phyloP scores from a whole-genome alignment of 2,888 invertebrate genomes.

The Philereme transversata region DNA sequence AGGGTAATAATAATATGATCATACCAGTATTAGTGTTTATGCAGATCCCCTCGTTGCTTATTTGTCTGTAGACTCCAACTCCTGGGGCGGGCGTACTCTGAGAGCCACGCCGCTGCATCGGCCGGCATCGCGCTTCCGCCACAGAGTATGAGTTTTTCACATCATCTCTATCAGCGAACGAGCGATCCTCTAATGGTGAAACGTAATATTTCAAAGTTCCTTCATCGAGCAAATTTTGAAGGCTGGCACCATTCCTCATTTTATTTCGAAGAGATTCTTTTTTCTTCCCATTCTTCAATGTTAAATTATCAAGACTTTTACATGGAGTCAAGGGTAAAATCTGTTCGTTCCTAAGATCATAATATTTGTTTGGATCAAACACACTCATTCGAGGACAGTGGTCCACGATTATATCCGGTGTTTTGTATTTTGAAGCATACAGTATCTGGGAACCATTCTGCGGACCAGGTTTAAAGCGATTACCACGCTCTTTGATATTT shows the following conservation, averaged over 20 bases:
- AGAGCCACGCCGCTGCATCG: slow-evolving; percentile 57
- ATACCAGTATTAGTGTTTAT: slow-evolving; percentile 57
- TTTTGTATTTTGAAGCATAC: slow-evolving; percentile 53
- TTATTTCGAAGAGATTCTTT: slow-evolving; percentile 51
- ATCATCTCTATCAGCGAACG: slow-evolving; percentile 51
- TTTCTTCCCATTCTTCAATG: slow-evolving; percentile 56
- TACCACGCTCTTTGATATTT: slow-evolving; percentile 69
- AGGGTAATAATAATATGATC: slow-evolving; percentile 14
- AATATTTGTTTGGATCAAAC: slow-evolving; percentile 68
- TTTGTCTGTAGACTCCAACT: slow-evolving; percentile 72
- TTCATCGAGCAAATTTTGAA: slow-evolving; percentile 71
- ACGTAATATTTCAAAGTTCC: slow-evolving; percentile 66
- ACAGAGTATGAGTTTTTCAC: slow-evolving; percentile 72
- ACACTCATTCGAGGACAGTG: slow-evolving; percentile 71
- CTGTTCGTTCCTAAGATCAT: slow-evolving; percentile 73
- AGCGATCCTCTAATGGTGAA: slow-evolving; percentile 59
- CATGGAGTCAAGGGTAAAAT: slow-evolving; percentile 63
- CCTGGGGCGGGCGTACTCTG: slow-evolving; percentile 65
- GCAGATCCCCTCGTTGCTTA: slow-evolving; percentile 59
- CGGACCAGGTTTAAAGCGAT: slow-evolving; percentile 58
- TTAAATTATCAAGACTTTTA: slow-evolving; percentile 79
- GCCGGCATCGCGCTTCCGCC: slow-evolving; percentile 61
- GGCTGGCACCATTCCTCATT: slow-evolving; percentile 67
- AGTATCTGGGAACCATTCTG: slow-evolving; percentile 43
- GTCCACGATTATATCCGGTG: slow-evolving; percentile 68